Evolutionary conservation across 2,113 vertebrate species (phyloP), one percentile per base, ranked within the genome.

Genomic region (Myotis yumanensis): DNA sequence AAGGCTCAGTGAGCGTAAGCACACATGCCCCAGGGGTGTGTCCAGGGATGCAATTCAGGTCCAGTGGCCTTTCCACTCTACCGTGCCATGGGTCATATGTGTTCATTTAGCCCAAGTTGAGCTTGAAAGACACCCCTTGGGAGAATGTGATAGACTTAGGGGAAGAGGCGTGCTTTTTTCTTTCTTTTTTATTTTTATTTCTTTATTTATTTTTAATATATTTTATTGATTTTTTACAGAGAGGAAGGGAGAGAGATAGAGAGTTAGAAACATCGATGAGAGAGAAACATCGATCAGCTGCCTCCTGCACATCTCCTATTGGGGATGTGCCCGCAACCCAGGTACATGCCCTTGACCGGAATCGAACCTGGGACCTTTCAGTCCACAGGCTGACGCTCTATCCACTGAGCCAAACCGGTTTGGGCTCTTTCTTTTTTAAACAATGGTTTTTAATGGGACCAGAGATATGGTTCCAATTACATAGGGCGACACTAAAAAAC

Each of bases 11-110:
- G 32, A 57, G 40, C 11, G 37, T 32, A 71, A 75, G 40, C 22
- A 12, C 7, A 37, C 5, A 48, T 14, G 16, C 20, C 30, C 51
- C 59, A 75, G 71, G 7, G 0, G 15, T 35, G 15, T 7, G n/a
- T 2, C 6, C 7, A 22, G 20, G 11, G 23, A 37, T 72, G 37
- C 2, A n/a, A 54, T 16, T 11, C 3, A 40, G 17, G 11, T 82
- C 12, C 10, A 15, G 4, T 16, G 17, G 9, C 3, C 11, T 48
- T 35, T 25, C 12, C 30, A 14, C 43, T 83, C 4, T 48, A n/a
- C 7, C 0, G 0, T 10, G 32, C 2, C 6, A 23, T 4, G 4
- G 15, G 1, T 43, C 62, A 0, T 0, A 7, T n/a, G 23, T 68
- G 9, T 4, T 48, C 30, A 80, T 32, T 89, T 32, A 40, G 2